phyloP scores from a whole-genome alignment of 1,140 invertebrate genomes.

The Asobara japonica region DNA sequence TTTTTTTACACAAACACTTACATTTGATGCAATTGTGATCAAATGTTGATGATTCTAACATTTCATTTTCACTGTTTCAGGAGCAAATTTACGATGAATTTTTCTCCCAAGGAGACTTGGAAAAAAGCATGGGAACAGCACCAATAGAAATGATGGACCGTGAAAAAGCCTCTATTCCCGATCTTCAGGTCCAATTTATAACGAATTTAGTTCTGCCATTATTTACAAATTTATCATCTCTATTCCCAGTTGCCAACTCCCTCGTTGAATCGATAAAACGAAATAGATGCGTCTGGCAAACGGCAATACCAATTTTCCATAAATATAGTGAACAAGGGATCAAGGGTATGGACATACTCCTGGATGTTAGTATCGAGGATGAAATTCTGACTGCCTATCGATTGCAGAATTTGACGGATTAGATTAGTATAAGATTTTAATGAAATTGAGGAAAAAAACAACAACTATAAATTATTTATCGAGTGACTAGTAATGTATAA shows the following conservation, averaged over 20 bases:
- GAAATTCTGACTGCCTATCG: constrained; percentile 43
- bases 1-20: constrained; percentile 10
- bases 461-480: constrained; percentile 3
- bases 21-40: background rate
- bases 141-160: constrained; percentile 85
- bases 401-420: background rate
- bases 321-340: constrained; percentile 46
- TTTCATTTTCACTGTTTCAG: constrained; percentile 58
- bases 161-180: constrained; percentile 83
- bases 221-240: constrained; percentile 57
- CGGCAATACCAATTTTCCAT: constrained; percentile 45
- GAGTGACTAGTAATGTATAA: background rate
- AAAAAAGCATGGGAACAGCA: constrained; percentile 81
- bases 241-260: constrained; percentile 50
- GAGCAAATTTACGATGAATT: constrained; percentile 86
- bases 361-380: constrained; percentile 48
- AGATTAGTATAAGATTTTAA: background rate
- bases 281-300: constrained; percentile 52
- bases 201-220: constrained; percentile 62
- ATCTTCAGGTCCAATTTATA: constrained; percentile 84
- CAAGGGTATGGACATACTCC: constrained; percentile 49
- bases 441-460: background rate
- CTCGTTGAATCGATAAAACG: constrained; percentile 47
- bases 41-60: background rate
- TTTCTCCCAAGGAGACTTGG: constrained; percentile 88